Conservation (phyloP, 2,888 invertebrate genomes). For the Cataglyphis livida region DNA sequence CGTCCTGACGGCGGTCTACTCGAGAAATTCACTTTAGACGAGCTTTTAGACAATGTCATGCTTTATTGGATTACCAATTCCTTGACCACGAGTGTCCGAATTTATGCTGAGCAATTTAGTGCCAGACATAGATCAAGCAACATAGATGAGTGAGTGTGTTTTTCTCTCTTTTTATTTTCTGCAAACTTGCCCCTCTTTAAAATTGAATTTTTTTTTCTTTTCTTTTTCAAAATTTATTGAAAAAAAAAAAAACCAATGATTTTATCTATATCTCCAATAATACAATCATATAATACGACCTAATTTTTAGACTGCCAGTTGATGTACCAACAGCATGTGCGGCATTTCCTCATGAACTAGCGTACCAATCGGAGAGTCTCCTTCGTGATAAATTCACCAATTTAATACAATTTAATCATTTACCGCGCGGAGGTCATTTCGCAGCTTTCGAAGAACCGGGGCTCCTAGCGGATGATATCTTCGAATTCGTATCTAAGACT, state of each 20-base stretch:
- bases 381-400: conserved; percentile 89
- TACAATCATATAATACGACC: neutral
- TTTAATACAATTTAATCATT: conserved; percentile 89
- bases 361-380: conserved; percentile 87
- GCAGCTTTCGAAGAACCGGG: conserved; percentile 93
- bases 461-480: conserved; percentile 90
- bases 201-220: neutral
- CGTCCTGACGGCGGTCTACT: conserved; percentile 89
- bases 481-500: conserved; percentile 87
- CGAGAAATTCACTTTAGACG: conserved; percentile 89
- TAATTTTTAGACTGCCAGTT: conserved; percentile 88
- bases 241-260: neutral
- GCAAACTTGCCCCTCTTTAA: neutral
- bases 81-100: conserved; percentile 91
- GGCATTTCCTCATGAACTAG: conserved; percentile 90
- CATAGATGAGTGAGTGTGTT: conserved; percentile 85
- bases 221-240: neutral
- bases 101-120: conserved; percentile 90
- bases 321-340: conserved; percentile 91
- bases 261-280: conserved; percentile 27
- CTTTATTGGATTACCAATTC: conserved; percentile 92
- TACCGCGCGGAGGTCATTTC: conserved; percentile 93
- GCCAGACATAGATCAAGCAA: conserved; percentile 76
- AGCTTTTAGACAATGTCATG: conserved; percentile 92
- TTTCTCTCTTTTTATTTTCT: neutral